phyloP scores from a whole-genome alignment of 2,888 invertebrate genomes.

The Yponomeuta cagnagella region DNA sequence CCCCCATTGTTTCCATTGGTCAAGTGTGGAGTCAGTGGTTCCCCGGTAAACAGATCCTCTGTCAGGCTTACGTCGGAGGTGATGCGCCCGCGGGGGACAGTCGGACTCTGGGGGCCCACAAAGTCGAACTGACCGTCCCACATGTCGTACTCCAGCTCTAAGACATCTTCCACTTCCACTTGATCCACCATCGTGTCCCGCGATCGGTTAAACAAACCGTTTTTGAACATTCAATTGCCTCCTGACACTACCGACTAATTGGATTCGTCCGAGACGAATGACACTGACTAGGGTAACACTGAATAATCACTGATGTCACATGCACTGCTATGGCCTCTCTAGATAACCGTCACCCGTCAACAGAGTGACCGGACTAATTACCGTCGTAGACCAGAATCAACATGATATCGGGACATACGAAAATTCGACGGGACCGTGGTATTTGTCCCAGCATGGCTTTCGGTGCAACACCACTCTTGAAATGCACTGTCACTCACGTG shows the following conservation, averaged over 20 bases:
- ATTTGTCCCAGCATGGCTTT: conserved; percentile 35
- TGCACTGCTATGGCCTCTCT: conserved; percentile 29
- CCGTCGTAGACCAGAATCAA: conserved; percentile 69
- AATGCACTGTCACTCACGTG: background rate
- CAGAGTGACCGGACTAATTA: conserved; percentile 39
- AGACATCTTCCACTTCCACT: conserved; percentile 71
- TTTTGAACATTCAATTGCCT: conserved; percentile 63
- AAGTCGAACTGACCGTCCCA: conserved; percentile 94
- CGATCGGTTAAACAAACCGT: conserved; percentile 62
- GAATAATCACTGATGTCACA: conserved; percentile 46
- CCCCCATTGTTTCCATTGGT: conserved; percentile 70
- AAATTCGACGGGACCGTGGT: conserved; percentile 19
- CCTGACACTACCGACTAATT: conserved; percentile 25
- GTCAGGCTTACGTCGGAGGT: conserved; percentile 59
- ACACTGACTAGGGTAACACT: conserved; percentile 27
- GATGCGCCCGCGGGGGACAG: conserved; percentile 49
- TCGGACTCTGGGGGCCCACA: conserved; percentile 77
- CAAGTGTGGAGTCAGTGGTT: conserved; percentile 63
- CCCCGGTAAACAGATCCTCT: conserved; percentile 67
- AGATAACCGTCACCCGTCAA: conserved; percentile 8
- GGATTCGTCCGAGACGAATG: conserved; percentile 10
- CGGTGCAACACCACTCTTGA: conserved; percentile 26
- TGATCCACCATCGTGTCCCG: conserved; percentile 62
- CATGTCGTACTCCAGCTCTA: conserved; percentile 89
- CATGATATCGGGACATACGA: conserved; percentile 53